Conservation (phyloP, 2,888 invertebrate genomes). For the Eupsilia transversa region DNA sequence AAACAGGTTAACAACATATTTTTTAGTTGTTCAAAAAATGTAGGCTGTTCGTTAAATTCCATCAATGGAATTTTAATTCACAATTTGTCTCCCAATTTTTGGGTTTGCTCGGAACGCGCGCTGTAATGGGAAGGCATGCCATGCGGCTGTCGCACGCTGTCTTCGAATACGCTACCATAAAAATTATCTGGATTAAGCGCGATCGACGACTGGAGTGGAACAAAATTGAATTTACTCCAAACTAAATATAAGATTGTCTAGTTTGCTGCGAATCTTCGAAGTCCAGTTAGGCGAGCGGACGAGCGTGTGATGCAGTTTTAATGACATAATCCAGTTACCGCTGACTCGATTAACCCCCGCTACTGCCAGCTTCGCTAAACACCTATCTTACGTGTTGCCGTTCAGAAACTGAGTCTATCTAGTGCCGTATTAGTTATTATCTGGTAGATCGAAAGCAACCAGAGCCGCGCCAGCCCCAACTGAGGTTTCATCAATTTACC, state of each 20-base stretch:
- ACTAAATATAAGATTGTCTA: conserved; percentile 49
- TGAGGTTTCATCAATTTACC: conserved; percentile 80
- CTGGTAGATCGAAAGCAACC: conserved; percentile 73
- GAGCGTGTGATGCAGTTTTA: conserved; percentile 87
- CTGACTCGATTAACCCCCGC: conserved; percentile 85
- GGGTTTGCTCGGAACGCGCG: conserved; percentile 78
- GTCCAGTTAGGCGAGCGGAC: conserved; percentile 83
- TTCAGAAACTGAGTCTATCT: conserved; percentile 72
- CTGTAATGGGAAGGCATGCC: conserved; percentile 83
- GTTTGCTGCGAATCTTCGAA: conserved; percentile 70
- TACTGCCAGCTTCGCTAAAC: conserved; percentile 79
- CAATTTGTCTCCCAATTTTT: conserved; percentile 84
- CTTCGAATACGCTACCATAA: conserved; percentile 71
- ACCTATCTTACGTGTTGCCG: conserved; percentile 80
- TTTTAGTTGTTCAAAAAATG: conserved; percentile 55
- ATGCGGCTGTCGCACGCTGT: conserved; percentile 82
- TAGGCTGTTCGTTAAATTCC: conserved; percentile 60
- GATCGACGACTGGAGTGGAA: conserved; percentile 60
- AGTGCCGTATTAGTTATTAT: conserved; percentile 81
- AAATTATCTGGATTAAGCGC: conserved; percentile 76
- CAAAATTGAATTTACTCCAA: conserved; percentile 46
- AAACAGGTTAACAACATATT: conserved; percentile 30
- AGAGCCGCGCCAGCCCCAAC: conserved; percentile 58
- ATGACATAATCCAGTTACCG: conserved; percentile 88
- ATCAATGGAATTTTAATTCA: conserved; percentile 84